Base-by-base conservation (phyloP, 2,888 invertebrate species). In the Subacronicta megacephala region DNA sequence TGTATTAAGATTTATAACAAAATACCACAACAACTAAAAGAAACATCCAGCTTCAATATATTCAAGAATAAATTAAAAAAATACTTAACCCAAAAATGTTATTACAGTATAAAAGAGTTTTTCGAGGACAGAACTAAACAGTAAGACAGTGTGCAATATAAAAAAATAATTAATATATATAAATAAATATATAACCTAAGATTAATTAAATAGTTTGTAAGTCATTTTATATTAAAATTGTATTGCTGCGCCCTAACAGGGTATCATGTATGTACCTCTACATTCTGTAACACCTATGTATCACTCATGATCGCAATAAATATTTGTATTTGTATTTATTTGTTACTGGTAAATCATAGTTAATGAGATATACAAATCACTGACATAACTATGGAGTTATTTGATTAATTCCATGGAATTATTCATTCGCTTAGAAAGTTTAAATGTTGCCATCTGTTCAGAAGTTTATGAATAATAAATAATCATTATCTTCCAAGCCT, bases 1-100 rank as follows among this genome's bases (percentile, higher is more conserved):
- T 42, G 42, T 13, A 42, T 42, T 17, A 42, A 42, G 29, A 42
- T 42, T 26, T 41, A 41, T 23, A 41, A 41, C 23, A 41, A 41
- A 41, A 41, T 41, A 41, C 41, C 41, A 23, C 41, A 41, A 26
- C 26, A 41, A 26, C 26, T 41, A 41, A 41, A 41, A 41, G 41
- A 41, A 41, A 41, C 41, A 23, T 41, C 41, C 41, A 41, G 41
- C 41, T 41, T 41, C 26, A 41, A 41, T 41, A 41, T 41, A 41
- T 41, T 41, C 41, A 41, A 41, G 23, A 41, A 26, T 23, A 26
- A 41, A 41, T 41, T 41, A 23, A 37, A 37, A 17, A 37, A 37
- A 37, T 37, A 37, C 37, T 17, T 37, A 17, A 37, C 16, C 16
- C 15, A 37, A 37, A 37, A 37, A 37, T 17, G 17, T 17, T 37